A percentile compares a stretch with the other conserved stretches of the same genome.
Conservation (phyloP, 2,797 vertebrate species). For the Sciaenops ocellatus region DNA sequence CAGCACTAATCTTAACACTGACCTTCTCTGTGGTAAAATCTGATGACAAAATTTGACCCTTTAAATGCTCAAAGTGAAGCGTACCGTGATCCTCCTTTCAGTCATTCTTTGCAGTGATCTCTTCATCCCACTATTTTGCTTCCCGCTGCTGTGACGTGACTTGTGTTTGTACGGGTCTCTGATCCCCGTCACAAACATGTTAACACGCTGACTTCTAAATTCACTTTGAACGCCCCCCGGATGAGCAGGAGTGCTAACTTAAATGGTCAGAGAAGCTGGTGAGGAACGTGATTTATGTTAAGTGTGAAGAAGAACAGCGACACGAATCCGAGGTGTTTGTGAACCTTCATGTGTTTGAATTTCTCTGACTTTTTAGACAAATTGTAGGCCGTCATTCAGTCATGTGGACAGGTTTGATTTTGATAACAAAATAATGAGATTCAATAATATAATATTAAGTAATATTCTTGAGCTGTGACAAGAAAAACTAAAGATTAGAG, state of each 20-base stretch:
- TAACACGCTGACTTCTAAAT: neutral
- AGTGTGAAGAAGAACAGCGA: slow-evolving; percentile 36
- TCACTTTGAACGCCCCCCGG: neutral
- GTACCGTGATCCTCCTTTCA: too few species aligned
- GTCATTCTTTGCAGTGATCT: neutral
- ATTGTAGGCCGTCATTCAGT: neutral
- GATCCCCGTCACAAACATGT: slow-evolving; percentile 7
- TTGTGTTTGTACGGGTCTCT: neutral
- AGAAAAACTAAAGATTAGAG: neutral
- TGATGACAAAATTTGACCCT: neutral
- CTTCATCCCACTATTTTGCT: neutral
- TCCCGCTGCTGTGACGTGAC: neutral
- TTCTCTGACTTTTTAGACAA: neutral
- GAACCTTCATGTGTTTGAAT: neutral
- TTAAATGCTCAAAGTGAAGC: neutral
- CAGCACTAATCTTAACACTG: neutral
- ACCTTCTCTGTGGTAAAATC: too few species aligned
- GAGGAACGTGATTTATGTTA: slow-evolving; percentile 17
- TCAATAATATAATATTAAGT: too few species aligned
- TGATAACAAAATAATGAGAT: neutral
- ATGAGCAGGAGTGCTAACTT: slow-evolving; percentile 35
- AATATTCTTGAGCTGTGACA: too few species aligned
- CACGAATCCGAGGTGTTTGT: neutral
- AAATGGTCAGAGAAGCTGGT: slow-evolving; percentile 12
- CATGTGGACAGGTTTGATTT: neutral